phyloP scores from a whole-genome alignment of 2,888 invertebrate species.

The Tolmerus cingulatus region DNA sequence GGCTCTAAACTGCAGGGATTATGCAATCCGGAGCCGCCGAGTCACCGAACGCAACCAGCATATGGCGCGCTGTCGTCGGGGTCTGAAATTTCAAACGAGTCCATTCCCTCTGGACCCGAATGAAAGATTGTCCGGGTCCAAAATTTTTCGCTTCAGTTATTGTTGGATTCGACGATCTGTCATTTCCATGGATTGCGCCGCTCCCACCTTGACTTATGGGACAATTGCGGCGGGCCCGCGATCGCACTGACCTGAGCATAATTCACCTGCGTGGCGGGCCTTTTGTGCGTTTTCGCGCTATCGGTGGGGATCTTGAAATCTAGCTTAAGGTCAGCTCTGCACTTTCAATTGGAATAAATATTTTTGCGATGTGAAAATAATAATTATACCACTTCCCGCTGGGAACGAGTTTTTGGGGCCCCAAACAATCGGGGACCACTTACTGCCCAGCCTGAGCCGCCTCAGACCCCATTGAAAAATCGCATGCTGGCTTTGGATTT shows the following conservation, averaged over 20 bases:
- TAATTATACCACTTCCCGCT: slow-evolving; percentile 2
- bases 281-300: slow-evolving; percentile 9
- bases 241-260: slow-evolving; percentile 20
- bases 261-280: slow-evolving; percentile 24
- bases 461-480: not conserved
- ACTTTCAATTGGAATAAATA: slow-evolving; percentile 29
- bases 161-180: slow-evolving; percentile 31
- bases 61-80: not conserved
- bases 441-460: not conserved
- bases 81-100: not conserved
- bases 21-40: not conserved
- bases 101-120: not conserved
- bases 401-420: not conserved
- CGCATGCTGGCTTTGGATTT: not conserved
- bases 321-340: slow-evolving; percentile 42
- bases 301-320: slow-evolving; percentile 36
- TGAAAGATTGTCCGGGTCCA: not conserved
- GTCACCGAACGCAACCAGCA: not conserved
- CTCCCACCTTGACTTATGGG: slow-evolving; percentile 9
- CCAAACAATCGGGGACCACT: not conserved
- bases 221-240: not conserved
- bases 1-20: not conserved
- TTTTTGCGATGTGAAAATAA: slow-evolving; percentile 8
- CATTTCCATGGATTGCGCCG: slow-evolving; percentile 22
- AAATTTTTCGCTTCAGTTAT: not conserved